phyloP scores from a whole-genome alignment of 2,797 vertebrate genomes.

The Takifugu ocellatus region DNA sequence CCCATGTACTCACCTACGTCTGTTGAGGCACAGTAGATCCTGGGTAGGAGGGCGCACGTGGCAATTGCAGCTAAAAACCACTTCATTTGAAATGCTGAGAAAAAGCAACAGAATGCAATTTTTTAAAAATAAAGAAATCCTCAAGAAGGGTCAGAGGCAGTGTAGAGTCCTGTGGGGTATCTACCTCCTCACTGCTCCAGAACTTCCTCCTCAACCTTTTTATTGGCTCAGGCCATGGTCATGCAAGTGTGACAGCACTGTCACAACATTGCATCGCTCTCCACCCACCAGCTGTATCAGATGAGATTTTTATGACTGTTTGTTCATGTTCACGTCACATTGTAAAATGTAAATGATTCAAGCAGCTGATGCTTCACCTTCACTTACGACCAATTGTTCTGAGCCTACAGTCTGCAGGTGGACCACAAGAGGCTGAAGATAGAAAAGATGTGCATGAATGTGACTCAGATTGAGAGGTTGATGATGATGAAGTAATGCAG shows the following conservation, averaged over 20 bases:
- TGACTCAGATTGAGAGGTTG: no score
- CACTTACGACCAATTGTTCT: no score
- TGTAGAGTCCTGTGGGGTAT: background rate
- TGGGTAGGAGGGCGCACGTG: slow-evolving; percentile 28
- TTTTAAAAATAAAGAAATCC: background rate
- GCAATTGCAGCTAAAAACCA: slow-evolving; percentile 21
- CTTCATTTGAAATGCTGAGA: slow-evolving; percentile 47
- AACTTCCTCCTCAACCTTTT: slow-evolving; percentile 18
- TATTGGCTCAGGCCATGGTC: slow-evolving; percentile 10
- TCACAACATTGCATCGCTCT: background rate
- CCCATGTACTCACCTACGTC: slow-evolving; percentile 13
- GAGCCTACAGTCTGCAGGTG: no score
- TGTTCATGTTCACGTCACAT: background rate
- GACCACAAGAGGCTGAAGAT: no score
- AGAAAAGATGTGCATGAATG: no score
- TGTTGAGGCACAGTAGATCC: background rate
- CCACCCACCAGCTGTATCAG: background rate
- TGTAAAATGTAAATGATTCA: no score
- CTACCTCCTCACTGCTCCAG: background rate
- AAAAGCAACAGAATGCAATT: background rate
- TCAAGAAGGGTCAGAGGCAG: background rate
- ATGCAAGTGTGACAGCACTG: no score
- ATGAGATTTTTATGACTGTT: background rate
- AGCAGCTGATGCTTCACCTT: no score
- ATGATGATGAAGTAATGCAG: no score